Evolutionary conservation across 2,888 invertebrate genomes (phyloP).

Genomic region (Stenodema calcarata): DNA sequence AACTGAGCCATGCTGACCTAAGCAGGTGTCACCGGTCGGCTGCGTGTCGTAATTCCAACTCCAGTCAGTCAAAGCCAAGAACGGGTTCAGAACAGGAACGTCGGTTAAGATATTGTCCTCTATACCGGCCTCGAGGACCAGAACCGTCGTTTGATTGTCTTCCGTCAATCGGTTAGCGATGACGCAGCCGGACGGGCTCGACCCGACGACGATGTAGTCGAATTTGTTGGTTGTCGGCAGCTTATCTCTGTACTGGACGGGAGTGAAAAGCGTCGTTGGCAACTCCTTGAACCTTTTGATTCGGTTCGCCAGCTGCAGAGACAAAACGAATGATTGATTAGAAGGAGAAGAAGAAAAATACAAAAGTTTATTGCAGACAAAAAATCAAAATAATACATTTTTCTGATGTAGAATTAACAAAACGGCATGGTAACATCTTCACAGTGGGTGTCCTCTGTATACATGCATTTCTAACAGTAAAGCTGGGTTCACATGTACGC

Average conservation of each 20-base stretch:
- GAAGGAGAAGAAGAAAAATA: background rate
- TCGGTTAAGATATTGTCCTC: constrained; percentile 66
- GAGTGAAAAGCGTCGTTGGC: background rate
- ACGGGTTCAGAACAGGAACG: constrained; percentile 67
- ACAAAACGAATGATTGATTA: background rate
- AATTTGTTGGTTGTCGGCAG: constrained; percentile 46
- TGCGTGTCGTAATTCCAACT: constrained; percentile 77
- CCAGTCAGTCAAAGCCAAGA: constrained; percentile 68
- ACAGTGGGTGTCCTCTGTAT: no score
- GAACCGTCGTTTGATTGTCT: constrained; percentile 67
- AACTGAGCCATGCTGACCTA: constrained; percentile 60
- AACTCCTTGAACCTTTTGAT: constrained; percentile 6
- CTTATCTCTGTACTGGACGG: background rate
- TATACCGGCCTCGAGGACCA: constrained; percentile 72
- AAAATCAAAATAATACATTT: no score
- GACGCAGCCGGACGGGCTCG: constrained; percentile 74
- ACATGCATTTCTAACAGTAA: no score
- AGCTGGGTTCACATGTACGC: no score
- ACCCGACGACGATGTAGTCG: constrained; percentile 65
- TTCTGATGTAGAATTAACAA: no score
- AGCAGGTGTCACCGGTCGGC: constrained; percentile 69
- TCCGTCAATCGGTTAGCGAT: constrained; percentile 75
- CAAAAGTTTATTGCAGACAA: no score
- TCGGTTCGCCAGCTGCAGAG: background rate
- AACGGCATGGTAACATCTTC: no score